Evolutionary conservation across 2,888 invertebrate genomes (phyloP).

Genomic region (Scrobipalpa atriplicella): DNA sequence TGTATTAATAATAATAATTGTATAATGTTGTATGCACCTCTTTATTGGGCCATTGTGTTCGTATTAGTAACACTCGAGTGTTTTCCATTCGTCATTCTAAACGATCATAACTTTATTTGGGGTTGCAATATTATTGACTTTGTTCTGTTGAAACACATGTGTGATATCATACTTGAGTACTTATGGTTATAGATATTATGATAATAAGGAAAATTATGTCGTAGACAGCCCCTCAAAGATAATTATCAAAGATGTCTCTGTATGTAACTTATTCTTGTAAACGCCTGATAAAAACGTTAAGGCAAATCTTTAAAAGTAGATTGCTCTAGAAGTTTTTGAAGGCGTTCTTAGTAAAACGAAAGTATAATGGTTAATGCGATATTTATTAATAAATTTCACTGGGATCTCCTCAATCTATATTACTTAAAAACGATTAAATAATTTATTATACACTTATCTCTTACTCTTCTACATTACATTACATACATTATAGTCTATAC

Average conservation of each 20-base stretch:
- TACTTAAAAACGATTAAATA: conserved; percentile 75
- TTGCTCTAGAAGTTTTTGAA: not conserved
- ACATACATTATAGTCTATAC: conserved; percentile 57
- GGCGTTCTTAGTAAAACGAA: conserved; percentile 33
- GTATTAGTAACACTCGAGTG: conserved; percentile 61
- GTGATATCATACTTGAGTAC: not conserved
- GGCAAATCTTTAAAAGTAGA: not conserved
- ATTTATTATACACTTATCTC: conserved; percentile 78
- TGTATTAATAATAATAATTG: conserved; percentile 55
- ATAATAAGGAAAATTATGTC: not conserved
- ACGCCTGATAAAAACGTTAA: not conserved
- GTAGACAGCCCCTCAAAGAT: not conserved
- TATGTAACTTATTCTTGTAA: not conserved
- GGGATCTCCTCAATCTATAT: conserved; percentile 78
- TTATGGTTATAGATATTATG: not conserved
- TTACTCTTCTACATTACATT: conserved; percentile 57
- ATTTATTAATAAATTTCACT: conserved; percentile 82
- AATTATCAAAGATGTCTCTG: not conserved
- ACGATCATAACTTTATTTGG: conserved; percentile 48
- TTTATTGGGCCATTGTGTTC: conserved; percentile 59
- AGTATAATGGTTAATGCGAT: conserved; percentile 74
- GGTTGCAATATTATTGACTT: conserved; percentile 36
- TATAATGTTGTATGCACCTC: conserved; percentile 45
- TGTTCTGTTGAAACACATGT: conserved; percentile 22
- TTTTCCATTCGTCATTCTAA: conserved; percentile 53